A percentile compares a stretch with the other conserved stretches of the same genome.
Conservation (phyloP, 2,888 invertebrate species). For the Campaea margaritaria region DNA sequence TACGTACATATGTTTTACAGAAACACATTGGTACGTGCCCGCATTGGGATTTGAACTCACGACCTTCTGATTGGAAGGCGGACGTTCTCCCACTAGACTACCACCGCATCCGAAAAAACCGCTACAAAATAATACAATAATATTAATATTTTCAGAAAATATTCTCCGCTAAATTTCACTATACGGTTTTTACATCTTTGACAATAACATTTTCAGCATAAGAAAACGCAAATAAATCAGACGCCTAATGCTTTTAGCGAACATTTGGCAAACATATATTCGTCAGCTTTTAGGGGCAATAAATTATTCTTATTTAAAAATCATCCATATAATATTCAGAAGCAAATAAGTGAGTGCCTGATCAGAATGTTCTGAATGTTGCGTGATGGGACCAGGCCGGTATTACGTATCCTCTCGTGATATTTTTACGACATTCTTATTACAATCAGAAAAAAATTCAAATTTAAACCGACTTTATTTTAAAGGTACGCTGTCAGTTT, state of each 20-base stretch:
- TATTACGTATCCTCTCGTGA: slow-evolving; percentile 3
- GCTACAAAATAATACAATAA: too few relatives aligned
- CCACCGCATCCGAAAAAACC: too few relatives aligned
- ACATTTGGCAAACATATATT: slow-evolving; percentile 15
- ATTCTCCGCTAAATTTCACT: neutral
- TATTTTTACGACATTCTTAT: too few relatives aligned
- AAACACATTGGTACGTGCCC: too few relatives aligned
- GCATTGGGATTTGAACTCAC: too few relatives aligned
- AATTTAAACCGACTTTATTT: too few relatives aligned
- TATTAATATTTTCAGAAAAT: too few relatives aligned
- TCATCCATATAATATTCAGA: slow-evolving; percentile 44
- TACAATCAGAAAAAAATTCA: too few relatives aligned
- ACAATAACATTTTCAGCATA: neutral
- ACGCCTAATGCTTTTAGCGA: slow-evolving; percentile 21
- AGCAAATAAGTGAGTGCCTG: slow-evolving; percentile 44
- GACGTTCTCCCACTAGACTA: too few relatives aligned
- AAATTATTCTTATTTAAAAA: slow-evolving; percentile 42
- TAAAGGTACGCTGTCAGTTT: too few relatives aligned
- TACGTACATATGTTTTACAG: too few relatives aligned
- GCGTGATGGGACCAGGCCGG: slow-evolving; percentile 2
- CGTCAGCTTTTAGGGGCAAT: slow-evolving; percentile 29
- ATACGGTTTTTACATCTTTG: neutral
- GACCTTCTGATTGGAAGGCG: too few relatives aligned
- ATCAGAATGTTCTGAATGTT: slow-evolving; percentile 38
- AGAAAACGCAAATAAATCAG: slow-evolving; percentile 15